Evolutionary conservation across 2,797 vertebrate species (phyloP).

Genomic region (Sciurus vulgaris): DNA sequence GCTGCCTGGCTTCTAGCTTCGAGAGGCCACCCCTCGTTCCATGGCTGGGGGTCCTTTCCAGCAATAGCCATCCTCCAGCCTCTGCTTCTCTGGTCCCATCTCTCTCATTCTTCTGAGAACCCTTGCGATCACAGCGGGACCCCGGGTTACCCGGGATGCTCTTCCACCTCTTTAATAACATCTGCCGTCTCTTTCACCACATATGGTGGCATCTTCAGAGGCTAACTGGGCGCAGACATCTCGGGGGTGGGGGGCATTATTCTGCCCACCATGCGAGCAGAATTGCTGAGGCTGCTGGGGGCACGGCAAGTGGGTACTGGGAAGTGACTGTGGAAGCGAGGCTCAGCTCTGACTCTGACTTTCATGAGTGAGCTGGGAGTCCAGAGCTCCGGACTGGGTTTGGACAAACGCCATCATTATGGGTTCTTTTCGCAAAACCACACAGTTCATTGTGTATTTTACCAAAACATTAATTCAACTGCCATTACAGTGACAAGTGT

Average conservation of each 20-base stretch:
- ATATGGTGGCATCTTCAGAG: not conserved
- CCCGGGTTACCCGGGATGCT: not conserved
- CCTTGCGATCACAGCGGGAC: not conserved
- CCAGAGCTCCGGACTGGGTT: not conserved
- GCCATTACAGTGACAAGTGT: not conserved
- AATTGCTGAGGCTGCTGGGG: not conserved
- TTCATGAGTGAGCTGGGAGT: not conserved
- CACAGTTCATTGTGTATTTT: not conserved
- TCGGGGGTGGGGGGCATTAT: not conserved
- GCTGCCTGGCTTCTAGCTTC: no score
- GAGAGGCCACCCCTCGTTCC: not conserved
- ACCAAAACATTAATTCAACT: not conserved
- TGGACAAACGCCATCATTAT: not conserved
- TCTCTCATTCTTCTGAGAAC: not conserved
- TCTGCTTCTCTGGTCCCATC: not conserved
- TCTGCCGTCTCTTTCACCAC: not conserved
- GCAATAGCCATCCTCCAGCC: not conserved
- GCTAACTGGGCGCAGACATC: not conserved
- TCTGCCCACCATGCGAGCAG: not conserved
- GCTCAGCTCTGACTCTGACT: not conserved
- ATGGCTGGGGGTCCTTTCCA: not conserved
- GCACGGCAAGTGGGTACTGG: accelerated
- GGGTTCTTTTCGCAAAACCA: not conserved
- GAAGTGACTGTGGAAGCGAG: not conserved
- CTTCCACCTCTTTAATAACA: not conserved